A percentile compares a stretch with the other conserved stretches of the same genome.
These are phyloP conservation scores for Siphamia tubifer DNA, from an alignment of 2,113 vertebrate species.

Conservation along the genomic window DNA sequence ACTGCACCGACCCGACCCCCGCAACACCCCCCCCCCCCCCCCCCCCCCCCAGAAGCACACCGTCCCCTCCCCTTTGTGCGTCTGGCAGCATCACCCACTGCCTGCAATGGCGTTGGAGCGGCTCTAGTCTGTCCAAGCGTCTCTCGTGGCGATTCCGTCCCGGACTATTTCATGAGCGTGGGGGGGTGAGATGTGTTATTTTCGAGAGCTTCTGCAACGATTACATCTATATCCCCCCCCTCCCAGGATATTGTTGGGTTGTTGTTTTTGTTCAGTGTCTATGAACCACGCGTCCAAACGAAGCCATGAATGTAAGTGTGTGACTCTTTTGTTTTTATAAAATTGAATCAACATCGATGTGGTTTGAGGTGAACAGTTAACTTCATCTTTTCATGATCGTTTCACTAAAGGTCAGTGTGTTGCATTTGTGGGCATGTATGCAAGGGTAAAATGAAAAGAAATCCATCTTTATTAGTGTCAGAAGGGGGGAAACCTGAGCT, in stretches of 20 bases:
- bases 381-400: slow-evolving; percentile 46
- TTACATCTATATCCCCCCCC: neutral
- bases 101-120: slow-evolving; percentile 82
- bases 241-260: too few relatives aligned
- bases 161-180: slow-evolving; percentile 35
- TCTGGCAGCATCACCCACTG: slow-evolving; percentile 71
- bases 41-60: too few relatives aligned
- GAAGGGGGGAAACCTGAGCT: slow-evolving; percentile 35
- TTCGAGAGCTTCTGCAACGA: slow-evolving; percentile 13
- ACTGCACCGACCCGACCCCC: slow-evolving; percentile 49
- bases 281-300: slow-evolving; percentile 33
- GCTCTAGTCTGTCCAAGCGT: slow-evolving; percentile 63
- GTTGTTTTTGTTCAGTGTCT: too few relatives aligned
- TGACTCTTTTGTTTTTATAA: slow-evolving; percentile 78
- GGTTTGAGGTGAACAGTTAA: slow-evolving; percentile 49
- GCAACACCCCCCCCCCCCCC: slow-evolving; percentile 18
- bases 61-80: slow-evolving; percentile 30
- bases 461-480: slow-evolving; percentile 2
- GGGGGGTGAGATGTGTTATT: slow-evolving; percentile 40
- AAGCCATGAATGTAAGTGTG: slow-evolving; percentile 78
- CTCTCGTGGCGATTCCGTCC: slow-evolving; percentile 44
- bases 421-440: neutral
- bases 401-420: neutral
- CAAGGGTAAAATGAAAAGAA: neutral
- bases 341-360: slow-evolving; percentile 51